A percentile compares a stretch with the other conserved stretches of the same genome.
These are phyloP conservation scores for Dascyllus trimaculatus DNA, from an alignment of 2,113 vertebrate genomes.

Conservation along the genomic window DNA sequence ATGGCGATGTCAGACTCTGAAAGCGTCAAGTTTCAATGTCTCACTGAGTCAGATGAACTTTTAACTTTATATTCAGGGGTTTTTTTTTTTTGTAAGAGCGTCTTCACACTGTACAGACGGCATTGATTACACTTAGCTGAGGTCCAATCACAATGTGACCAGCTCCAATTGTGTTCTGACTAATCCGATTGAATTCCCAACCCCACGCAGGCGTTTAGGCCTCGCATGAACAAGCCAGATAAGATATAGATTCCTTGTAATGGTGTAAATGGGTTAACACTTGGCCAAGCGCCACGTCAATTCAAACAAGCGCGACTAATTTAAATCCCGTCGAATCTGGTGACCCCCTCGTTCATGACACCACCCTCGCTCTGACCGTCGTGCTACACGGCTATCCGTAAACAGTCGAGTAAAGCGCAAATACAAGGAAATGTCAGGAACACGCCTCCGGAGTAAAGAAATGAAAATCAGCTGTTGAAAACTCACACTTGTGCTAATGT, in stretches of 20 bases:
- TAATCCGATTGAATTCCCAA: not conserved
- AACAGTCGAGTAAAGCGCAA: slow-evolving; percentile 14
- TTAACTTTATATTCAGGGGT: no score
- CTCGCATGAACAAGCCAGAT: not conserved
- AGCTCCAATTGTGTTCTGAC: not conserved
- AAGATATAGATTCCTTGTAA: not conserved
- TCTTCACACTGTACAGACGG: no score
- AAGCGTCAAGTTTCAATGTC: not conserved
- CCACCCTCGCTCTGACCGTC: not conserved
- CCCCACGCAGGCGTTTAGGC: not conserved
- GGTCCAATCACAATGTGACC: not conserved
- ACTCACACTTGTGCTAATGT: slow-evolving; percentile 15
- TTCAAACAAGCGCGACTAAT: not conserved
- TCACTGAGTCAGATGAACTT: not conserved
- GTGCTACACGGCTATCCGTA: not conserved
- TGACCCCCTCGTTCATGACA: slow-evolving; percentile 1
- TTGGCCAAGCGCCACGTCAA: not conserved
- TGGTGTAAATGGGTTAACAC: not conserved
- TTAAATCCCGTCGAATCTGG: not conserved
- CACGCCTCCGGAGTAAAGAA: not conserved
- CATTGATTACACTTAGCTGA: no score
- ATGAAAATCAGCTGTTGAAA: slow-evolving; percentile 2
- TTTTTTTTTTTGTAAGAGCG: no score
- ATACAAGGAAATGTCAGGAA: not conserved
- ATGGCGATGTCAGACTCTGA: not conserved